A percentile compares a stretch with the other conserved stretches of the same genome.
Conservation (phyloP, 2,797 vertebrate species). For the Xerus rutilus region DNA sequence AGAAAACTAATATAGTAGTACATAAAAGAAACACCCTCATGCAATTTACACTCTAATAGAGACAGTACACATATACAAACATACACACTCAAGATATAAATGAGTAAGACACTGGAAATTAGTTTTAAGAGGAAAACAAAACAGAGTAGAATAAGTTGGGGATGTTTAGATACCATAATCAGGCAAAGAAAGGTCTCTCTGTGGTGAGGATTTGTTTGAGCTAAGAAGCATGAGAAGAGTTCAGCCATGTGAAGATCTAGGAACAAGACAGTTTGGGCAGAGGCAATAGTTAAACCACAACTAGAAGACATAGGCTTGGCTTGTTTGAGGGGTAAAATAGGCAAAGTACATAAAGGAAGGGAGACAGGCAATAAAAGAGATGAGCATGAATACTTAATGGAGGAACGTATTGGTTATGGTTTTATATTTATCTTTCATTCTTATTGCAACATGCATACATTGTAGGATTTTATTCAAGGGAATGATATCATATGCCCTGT, state of each 20-base stretch:
- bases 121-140: background rate
- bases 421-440: conserved; percentile 51
- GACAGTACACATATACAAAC: background rate
- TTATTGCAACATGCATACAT: background rate
- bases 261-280: background rate
- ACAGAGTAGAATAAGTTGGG: background rate
- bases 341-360: background rate
- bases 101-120: background rate
- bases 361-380: background rate
- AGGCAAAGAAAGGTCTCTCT: background rate
- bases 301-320: background rate
- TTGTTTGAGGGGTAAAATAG: background rate
- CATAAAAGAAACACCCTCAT: background rate
- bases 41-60: background rate
- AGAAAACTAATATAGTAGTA: background rate
- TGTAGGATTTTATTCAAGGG: background rate
- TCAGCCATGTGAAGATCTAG: background rate
- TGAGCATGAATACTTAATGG: background rate
- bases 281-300: background rate
- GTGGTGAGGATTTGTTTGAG: background rate
- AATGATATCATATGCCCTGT: background rate
- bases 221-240: background rate
- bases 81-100: background rate
- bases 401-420: background rate
- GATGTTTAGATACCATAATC: background rate